Percentiles rank a stretch among this genome's conserved stretches.
Evolutionary conservation across 2,797 vertebrate species (phyloP).

Genomic region (Rhinatrema bivittatum): DNA sequence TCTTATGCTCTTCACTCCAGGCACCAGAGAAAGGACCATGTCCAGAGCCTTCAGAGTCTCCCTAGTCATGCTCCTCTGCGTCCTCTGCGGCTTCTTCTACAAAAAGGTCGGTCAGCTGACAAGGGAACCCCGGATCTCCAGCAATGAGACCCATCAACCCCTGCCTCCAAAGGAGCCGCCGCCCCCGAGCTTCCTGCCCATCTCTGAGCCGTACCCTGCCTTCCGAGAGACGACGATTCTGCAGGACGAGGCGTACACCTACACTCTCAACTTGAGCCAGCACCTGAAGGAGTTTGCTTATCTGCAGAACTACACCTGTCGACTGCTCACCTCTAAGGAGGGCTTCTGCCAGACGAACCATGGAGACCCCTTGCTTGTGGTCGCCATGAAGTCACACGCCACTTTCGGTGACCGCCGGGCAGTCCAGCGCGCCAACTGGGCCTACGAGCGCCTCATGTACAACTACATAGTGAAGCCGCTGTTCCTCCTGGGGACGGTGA

Average conservation of each 20-base stretch:
- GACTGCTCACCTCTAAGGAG: slow-evolving; percentile 13
- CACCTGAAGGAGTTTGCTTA: not conserved
- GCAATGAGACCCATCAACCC: no score
- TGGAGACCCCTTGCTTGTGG: slow-evolving; percentile 16
- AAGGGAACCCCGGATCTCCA: no score
- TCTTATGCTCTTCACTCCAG: no score
- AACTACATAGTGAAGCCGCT: not conserved
- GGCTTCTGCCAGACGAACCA: not conserved
- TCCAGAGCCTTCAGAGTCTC: no score
- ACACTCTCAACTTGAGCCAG: not conserved
- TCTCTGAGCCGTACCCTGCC: not conserved
- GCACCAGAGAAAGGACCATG: no score
- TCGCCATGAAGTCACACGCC: slow-evolving; percentile 14
- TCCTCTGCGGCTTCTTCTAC: no score
- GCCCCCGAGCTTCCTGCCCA: no score
- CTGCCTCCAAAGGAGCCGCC: no score
- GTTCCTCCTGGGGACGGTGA: not conserved
- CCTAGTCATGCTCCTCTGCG: no score
- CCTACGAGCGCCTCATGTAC: not conserved
- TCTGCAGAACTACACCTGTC: slow-evolving; percentile 34
- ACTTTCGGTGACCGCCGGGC: not conserved
- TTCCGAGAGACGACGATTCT: not conserved
- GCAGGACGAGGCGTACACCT: not conserved
- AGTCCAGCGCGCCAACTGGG: not conserved
- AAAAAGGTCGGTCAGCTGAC: no score